Conservation (phyloP, 2,113 vertebrate genomes). For the Hiodon alosoides region DNA sequence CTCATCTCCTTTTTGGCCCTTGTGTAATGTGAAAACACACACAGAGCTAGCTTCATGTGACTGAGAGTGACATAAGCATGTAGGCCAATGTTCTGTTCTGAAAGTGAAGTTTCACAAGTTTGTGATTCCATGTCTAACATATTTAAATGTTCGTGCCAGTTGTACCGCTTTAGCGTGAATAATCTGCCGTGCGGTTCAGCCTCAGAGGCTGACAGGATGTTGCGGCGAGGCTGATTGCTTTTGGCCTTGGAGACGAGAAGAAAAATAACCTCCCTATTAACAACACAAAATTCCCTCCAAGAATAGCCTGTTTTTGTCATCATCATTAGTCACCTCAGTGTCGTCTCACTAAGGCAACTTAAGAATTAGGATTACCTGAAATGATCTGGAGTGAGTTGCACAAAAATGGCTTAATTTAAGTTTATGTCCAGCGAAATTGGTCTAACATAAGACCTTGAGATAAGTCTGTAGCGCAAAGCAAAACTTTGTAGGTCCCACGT, state of each 20-base stretch:
- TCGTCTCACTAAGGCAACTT: slow-evolving; percentile 8
- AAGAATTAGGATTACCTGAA: slow-evolving; percentile 13
- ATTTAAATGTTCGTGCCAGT: slow-evolving; percentile 23
- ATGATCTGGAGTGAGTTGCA: slow-evolving; percentile 3
- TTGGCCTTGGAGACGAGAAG: slow-evolving; percentile 28
- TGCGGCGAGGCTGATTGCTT: slow-evolving; percentile 28
- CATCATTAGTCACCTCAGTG: slow-evolving; percentile 31
- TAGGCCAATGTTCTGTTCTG: slow-evolving; percentile 38
- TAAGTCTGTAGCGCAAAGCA: too few relatives aligned
- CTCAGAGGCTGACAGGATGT: slow-evolving; percentile 10
- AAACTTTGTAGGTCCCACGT: too few relatives aligned
- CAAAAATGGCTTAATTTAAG: neutral
- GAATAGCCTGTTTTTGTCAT: slow-evolving; percentile 29
- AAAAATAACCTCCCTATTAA: slow-evolving; percentile 33
- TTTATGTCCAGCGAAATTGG: too few relatives aligned
- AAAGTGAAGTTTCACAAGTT: slow-evolving; percentile 34
- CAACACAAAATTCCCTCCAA: slow-evolving; percentile 10
- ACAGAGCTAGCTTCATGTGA: neutral
- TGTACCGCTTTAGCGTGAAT: neutral
- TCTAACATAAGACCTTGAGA: too few relatives aligned
- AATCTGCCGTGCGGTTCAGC: neutral
- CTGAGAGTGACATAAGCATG: slow-evolving; percentile 32
- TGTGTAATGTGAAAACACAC: slow-evolving; percentile 26
- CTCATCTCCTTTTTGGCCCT: neutral
- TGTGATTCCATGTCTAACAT: slow-evolving; percentile 30